Base-by-base conservation (phyloP, 2,888 invertebrate species). In the Napeogenes inachia region DNA sequence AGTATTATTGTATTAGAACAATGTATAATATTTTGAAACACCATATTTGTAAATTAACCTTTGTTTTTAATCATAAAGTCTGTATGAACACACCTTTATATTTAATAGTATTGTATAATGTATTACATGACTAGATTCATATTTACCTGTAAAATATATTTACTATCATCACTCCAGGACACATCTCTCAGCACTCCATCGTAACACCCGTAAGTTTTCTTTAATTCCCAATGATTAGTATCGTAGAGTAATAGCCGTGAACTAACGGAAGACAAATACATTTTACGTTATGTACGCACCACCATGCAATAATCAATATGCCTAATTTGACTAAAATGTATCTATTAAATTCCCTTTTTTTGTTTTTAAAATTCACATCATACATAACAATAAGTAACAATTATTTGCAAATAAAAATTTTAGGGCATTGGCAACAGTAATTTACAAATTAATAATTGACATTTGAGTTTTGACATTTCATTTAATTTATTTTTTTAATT, bases 241-340 rank as follows among this genome's bases (percentile, higher is more conserved):
- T 92, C 91, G 72, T 92, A 91, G 35, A 93, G 81, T 75, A 92
- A 84, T 66, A 93, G 80, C 54, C 91, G 89, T 54, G 91, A 91
- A 72, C 92, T 92, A 66, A 91, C 85, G 47, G 92, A 91, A 35
- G 92, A 91, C 68, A 93, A 84, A 79, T 89, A 91, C 92, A 50
- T 50, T 50, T 50, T 50, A 47, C 13, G 13, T 13, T 47, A 21
- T 21, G 47, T 47, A 47, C 47, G 47, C 8, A 13, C 21, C 13
- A 47, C 13, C 6, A 13, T 21, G 3, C 47, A 47, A n/a, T n/a
- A 47, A 47, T 21, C 21, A 21, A 21, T 21, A 21, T 21, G 8
- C 4, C n/a, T n/a, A 47, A 21, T 50, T 50, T 12, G 30, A 21
- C 3, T 2, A 50, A 30, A 12, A 12, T 50, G 21, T 30, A 50